Evolutionary conservation across 1,140 invertebrate species (phyloP).

Genomic region (Drosophila mojavensis): DNA sequence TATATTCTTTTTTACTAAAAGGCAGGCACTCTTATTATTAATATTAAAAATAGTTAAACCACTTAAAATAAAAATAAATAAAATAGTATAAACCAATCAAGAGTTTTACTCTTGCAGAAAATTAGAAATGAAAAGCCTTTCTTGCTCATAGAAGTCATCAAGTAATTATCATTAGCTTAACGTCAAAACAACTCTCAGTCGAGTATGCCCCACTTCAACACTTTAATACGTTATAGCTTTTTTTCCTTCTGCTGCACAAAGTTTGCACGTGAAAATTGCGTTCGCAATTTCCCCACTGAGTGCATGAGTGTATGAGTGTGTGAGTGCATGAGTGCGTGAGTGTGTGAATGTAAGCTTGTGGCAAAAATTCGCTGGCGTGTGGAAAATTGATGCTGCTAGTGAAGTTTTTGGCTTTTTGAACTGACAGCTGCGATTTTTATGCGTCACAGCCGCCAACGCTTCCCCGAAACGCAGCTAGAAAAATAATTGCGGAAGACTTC

Average conservation of each 20-base stretch:
- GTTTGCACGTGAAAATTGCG: constrained; percentile 79
- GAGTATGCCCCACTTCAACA: no score
- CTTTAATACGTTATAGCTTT: constrained; percentile 23
- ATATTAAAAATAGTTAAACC: no score
- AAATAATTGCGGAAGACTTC: constrained; percentile 62
- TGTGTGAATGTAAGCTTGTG: constrained; percentile 31
- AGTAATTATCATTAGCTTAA: no score
- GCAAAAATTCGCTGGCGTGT: constrained; percentile 65
- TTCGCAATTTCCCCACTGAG: constrained; percentile 61
- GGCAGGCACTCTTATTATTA: no score
- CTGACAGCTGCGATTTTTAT: constrained; percentile 80
- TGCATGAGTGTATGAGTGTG: constrained; percentile 19
- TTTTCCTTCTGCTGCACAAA: constrained; percentile 41
- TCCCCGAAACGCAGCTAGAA: constrained; percentile 48
- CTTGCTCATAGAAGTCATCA: no score
- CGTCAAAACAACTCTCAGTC: no score
- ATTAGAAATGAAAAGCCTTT: no score
- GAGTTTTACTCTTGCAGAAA: no score
- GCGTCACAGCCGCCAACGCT: constrained; percentile 50
- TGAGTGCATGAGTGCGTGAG: constrained; percentile 14
- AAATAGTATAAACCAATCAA: no score
- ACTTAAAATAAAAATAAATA: no score
- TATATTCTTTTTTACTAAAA: background rate
- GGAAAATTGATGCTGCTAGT: constrained; percentile 76
- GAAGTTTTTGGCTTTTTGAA: constrained; percentile 82